Evolutionary conservation across 2,888 invertebrate species (phyloP).

Genomic region (Dryadula phaetusa): DNA sequence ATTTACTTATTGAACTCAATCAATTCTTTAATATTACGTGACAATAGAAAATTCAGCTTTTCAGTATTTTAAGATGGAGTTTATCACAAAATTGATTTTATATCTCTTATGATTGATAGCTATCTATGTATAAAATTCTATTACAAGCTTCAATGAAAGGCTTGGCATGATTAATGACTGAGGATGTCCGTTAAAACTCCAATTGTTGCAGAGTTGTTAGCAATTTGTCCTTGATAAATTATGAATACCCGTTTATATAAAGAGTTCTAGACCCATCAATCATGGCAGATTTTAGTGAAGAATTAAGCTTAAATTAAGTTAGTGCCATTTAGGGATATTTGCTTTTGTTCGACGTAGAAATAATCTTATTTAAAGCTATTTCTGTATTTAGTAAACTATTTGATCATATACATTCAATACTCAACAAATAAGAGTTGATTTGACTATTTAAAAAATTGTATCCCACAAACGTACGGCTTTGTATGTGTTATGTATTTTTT

Average conservation of each 20-base stretch:
- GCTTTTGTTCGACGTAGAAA: background rate
- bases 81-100: conserved; percentile 39
- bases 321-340: conserved; percentile 12
- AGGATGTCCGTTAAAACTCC: conserved; percentile 48
- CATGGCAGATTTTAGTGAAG: conserved; percentile 33
- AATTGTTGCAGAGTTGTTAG: conserved; percentile 46
- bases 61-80: background rate
- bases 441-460: too few species aligned
- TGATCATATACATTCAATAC: too few species aligned
- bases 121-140: conserved; percentile 50
- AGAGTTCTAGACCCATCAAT: conserved; percentile 39
- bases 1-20: background rate
- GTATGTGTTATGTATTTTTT: too few species aligned
- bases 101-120: conserved; percentile 50
- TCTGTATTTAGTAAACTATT: too few species aligned
- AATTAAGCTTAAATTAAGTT: conserved; percentile 35
- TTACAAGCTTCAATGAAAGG: conserved; percentile 48
- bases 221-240: conserved; percentile 51
- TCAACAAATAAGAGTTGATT: too few species aligned
- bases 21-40: background rate
- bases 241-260: conserved; percentile 38
- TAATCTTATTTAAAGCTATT: too few species aligned
- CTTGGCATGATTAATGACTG: conserved; percentile 50
- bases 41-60: conserved; percentile 1
- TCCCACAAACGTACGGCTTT: too few species aligned